These are phyloP conservation scores for Melipona quadrifasciata DNA, from an alignment of 1,140 invertebrate species.

Conservation along the genomic window DNA sequence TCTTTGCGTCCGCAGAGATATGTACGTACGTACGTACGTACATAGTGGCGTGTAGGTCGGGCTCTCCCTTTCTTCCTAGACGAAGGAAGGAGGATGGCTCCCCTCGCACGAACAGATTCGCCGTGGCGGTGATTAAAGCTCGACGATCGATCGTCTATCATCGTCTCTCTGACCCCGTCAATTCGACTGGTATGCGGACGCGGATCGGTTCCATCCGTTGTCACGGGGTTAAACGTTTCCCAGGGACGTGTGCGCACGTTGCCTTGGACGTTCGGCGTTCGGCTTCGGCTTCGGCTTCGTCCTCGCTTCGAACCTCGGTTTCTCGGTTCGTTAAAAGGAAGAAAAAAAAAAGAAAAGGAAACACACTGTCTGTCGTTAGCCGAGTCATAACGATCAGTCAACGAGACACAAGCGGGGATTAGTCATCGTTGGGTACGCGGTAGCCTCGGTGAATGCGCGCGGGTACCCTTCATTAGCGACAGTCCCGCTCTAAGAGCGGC, in stretches of 20 bases:
- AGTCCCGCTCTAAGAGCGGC: conserved; percentile 68
- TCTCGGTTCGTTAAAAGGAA: conserved; percentile 47
- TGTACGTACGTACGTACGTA: too few relatives aligned
- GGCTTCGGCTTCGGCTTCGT: conserved; percentile 47
- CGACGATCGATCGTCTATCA: conserved; percentile 73
- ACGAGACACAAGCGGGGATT: conserved; percentile 70
- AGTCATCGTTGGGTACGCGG: conserved; percentile 73
- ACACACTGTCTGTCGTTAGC: conserved; percentile 67
- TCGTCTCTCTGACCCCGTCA: conserved; percentile 55
- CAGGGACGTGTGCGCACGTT: conserved; percentile 48
- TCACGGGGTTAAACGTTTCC: conserved; percentile 75
- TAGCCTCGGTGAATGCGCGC: conserved; percentile 40
- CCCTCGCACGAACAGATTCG: conserved; percentile 34
- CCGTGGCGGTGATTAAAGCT: conserved; percentile 56
- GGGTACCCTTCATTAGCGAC: conserved; percentile 72
- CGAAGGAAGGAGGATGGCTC: not conserved
- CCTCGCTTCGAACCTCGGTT: not conserved
- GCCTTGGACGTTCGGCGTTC: conserved; percentile 40
- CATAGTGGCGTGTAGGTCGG: not conserved
- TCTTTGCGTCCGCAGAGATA: not conserved
- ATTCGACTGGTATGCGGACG: conserved; percentile 73
- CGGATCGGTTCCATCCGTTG: conserved; percentile 76
- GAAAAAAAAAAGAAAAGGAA: conserved; percentile 35
- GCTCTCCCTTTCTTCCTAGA: conserved; percentile 5
- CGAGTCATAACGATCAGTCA: conserved; percentile 78